Conservation (phyloP, 2,797 vertebrate genomes). For the Hoplostethus atlanticus region DNA sequence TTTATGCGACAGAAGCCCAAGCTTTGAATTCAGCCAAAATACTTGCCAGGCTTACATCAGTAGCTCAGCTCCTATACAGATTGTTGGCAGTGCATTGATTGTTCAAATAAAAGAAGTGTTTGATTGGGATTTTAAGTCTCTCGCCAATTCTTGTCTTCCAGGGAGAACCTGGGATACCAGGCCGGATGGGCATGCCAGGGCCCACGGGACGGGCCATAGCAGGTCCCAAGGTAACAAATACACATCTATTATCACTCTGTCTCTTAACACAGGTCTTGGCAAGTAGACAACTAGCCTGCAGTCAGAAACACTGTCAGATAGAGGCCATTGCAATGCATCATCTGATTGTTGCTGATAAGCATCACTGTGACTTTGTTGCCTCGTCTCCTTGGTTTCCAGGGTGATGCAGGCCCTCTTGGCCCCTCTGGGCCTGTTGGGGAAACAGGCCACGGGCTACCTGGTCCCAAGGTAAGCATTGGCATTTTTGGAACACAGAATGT, state of each 20-base stretch:
- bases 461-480: constrained; percentile 87
- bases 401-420: constrained; percentile 88
- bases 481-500: neutral
- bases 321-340: constrained; percentile 24
- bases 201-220: constrained; percentile 88
- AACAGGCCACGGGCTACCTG: constrained; percentile 91
- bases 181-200: constrained; percentile 88
- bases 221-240: constrained; percentile 89
- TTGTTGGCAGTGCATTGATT: constrained; percentile 13
- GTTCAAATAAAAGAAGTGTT: constrained; percentile 10
- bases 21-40: constrained; percentile 31
- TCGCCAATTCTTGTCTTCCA: constrained; percentile 61
- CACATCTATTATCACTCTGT: constrained; percentile 36
- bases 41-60: neutral
- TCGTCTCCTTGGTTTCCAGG: constrained; percentile 77
- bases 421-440: constrained; percentile 89
- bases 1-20: constrained; percentile 14
- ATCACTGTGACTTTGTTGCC: constrained; percentile 25
- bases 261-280: constrained; percentile 38
- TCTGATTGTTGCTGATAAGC: constrained; percentile 18
- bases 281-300: constrained; percentile 26
- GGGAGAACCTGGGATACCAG: constrained; percentile 91
- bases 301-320: constrained; percentile 40
- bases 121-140: constrained; percentile 16
- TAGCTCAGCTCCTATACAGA: neutral